Evolutionary conservation across 1,140 invertebrate genomes (phyloP), one percentile per base, ranked within the genome.

Genomic region (Drosophila triauraria): DNA sequence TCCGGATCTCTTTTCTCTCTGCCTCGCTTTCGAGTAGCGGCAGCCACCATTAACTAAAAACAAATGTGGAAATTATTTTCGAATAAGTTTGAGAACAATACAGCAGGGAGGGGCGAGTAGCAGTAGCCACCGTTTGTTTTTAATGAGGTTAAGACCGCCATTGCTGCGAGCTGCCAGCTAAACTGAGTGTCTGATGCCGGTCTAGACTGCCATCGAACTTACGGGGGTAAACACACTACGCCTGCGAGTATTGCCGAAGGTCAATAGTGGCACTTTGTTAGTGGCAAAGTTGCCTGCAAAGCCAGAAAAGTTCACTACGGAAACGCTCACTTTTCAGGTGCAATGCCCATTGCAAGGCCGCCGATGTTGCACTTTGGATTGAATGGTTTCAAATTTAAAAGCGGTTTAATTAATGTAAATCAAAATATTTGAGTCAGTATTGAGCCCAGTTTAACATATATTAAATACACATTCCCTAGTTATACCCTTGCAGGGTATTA

Each of bases 131-230:
- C 53, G 44, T 84, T 87, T 88, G 61, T 81, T 86, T 80, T 78
- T 88, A 87, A 87, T 88, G 84, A 88, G 84, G 84, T 88, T 87
- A 88, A 87, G 78, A 78, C 78, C 82, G 82, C 82, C 82, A 85
- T 85, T 71, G 69, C 69, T 58, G 42, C 20, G 54, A 46, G 67
- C 78, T 68, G 70, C 62, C 62, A 51, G 17, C 46, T 58, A 17
- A 67, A 43, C 43, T 40, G 69, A 63, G 51, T 65, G 84, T 87
- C 84, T 87, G 85, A 74, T 81, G 54, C 25, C 43, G 80, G 84
- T 87, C 84, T 87, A 87, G 84, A 87, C 84, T 78, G 27, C 17
- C 53, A 35, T 40, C 43, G 48, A 82, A 80, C 77, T 70, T 40
- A 25, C 20, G 68, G 68, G 71, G 40, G 60, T 69, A 72, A 63